phyloP scores from a whole-genome alignment of 2,797 vertebrate genomes.

The Mormyrops boulengeri region DNA sequence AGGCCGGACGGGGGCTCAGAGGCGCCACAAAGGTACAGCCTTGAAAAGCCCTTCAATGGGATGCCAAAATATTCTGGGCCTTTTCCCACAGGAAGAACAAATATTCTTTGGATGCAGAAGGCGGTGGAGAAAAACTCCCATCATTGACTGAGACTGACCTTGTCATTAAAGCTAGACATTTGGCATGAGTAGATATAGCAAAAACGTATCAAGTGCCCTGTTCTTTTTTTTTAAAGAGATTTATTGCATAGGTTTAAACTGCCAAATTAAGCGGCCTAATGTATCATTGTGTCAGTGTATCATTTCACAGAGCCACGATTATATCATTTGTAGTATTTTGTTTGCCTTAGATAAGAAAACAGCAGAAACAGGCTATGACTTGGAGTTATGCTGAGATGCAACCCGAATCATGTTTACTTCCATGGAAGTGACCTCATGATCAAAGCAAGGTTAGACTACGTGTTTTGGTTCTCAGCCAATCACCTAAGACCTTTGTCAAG shows the following conservation, averaged over 20 bases:
- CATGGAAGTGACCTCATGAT: not conserved
- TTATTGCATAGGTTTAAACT: not conserved
- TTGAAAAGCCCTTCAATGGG: slow-evolving; percentile 36
- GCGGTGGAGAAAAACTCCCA: slow-evolving; percentile 29
- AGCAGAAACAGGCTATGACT: not conserved
- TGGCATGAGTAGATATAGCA: not conserved
- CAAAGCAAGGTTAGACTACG: not conserved
- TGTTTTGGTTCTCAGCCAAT: not conserved
- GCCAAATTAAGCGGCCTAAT: not conserved
- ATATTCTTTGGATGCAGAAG: slow-evolving; percentile 37
- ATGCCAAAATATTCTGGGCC: slow-evolving; percentile 42
- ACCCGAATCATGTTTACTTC: slow-evolving; percentile 11
- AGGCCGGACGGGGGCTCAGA: slow-evolving; percentile 27
- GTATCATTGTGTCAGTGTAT: not conserved
- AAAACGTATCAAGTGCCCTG: not conserved
- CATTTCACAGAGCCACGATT: not conserved
- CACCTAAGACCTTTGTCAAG: not conserved
- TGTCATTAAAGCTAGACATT: not conserved
- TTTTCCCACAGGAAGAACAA: slow-evolving; percentile 26
- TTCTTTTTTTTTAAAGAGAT: slow-evolving; percentile 5
- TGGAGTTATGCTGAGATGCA: not conserved
- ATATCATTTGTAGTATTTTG: slow-evolving; percentile 14
- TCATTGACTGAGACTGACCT: slow-evolving; percentile 18
- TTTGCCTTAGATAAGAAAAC: slow-evolving; percentile 20
- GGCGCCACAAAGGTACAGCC: slow-evolving; percentile 31